Evolutionary conservation across 2,113 vertebrate genomes (phyloP).

Genomic region (Hyperoodon ampullatus): DNA sequence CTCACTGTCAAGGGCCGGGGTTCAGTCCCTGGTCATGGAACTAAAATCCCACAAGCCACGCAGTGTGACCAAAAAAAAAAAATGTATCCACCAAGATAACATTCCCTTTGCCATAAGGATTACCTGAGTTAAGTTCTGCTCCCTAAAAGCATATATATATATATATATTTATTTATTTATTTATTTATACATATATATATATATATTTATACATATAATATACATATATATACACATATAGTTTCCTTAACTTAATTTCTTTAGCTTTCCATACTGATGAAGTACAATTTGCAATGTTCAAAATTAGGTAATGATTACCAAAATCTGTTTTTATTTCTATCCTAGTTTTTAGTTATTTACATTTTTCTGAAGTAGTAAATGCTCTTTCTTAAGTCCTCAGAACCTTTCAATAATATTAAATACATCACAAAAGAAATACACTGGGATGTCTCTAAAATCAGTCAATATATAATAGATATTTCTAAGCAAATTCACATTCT

Average conservation of each 20-base stretch:
- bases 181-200: not conserved
- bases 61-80: not conserved
- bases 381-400: conserved; percentile 11
- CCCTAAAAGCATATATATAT: conserved; percentile 1
- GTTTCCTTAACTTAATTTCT: not conserved
- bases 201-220: not conserved
- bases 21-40: not conserved
- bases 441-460: conserved; percentile 14
- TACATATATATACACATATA: not conserved
- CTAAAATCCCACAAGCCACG: not conserved
- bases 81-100: conserved; percentile 26
- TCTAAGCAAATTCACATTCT: conserved; percentile 57
- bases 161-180: not conserved
- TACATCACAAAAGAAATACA: conserved; percentile 38
- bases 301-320: conserved; percentile 8
- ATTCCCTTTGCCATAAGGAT: conserved; percentile 18
- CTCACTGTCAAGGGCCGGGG: not conserved
- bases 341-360: not conserved
- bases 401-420: conserved; percentile 49
- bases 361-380: conserved; percentile 56
- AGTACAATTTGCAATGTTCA: conserved; percentile 10
- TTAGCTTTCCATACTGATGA: conserved; percentile 3
- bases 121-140: conserved; percentile 26
- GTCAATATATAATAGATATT: not conserved
- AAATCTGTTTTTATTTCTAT: conserved; percentile 40